Conservation (phyloP, 1,140 invertebrate genomes). For the Heterodera carotae region DNA sequence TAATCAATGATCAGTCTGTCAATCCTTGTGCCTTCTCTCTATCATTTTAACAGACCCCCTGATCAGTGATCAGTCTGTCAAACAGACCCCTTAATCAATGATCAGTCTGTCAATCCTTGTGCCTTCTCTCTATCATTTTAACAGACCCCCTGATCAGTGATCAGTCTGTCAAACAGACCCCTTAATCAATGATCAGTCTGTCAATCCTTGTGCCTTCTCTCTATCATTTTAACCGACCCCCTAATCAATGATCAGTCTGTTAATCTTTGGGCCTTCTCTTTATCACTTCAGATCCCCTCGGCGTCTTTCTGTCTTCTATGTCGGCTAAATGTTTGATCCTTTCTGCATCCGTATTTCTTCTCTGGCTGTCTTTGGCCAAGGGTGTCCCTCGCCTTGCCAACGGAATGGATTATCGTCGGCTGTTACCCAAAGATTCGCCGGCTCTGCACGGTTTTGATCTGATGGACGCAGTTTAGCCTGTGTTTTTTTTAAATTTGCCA, state of each 20-base stretch:
- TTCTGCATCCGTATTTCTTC: not conserved
- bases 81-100: too few relatives aligned
- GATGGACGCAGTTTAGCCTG: slow-evolving; percentile 38
- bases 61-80: too few relatives aligned
- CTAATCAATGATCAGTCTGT: not conserved
- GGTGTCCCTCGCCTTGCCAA: slow-evolving; percentile 38
- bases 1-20: too few relatives aligned
- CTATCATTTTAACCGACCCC: not conserved
- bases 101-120: too few relatives aligned
- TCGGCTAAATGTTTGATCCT: slow-evolving; percentile 17
- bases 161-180: too few relatives aligned
- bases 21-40: too few relatives aligned
- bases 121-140: too few relatives aligned
- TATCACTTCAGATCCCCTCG: not conserved
- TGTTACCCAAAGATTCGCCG: slow-evolving; percentile 41
- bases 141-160: too few relatives aligned
- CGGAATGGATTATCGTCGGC: slow-evolving; percentile 45
- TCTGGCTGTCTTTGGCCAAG: slow-evolving; percentile 24
- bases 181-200: too few relatives aligned
- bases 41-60: too few relatives aligned
- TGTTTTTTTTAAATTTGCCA: slow-evolving; percentile 18
- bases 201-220: too few relatives aligned
- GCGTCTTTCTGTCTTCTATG: slow-evolving; percentile 12
- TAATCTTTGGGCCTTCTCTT: too few relatives aligned
- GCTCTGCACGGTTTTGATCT: slow-evolving; percentile 43